These are phyloP conservation scores for Eumaeus atala DNA, from an alignment of 1,140 invertebrate genomes.

Conservation along the genomic window DNA sequence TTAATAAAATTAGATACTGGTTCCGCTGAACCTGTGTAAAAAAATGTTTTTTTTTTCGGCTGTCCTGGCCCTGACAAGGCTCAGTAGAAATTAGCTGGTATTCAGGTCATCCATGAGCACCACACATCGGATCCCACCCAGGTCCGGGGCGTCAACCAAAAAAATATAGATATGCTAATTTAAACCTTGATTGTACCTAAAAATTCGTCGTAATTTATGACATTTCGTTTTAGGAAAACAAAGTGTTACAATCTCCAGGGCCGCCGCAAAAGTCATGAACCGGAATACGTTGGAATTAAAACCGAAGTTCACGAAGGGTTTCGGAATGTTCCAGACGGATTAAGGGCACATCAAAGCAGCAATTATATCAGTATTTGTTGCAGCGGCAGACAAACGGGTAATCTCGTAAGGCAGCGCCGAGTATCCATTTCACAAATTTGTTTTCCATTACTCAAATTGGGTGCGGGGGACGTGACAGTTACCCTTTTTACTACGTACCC, in stretches of 20 bases:
- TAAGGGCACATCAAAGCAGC: constrained; percentile 15
- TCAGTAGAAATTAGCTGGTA: too few relatives aligned
- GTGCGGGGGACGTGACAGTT: constrained; percentile 20
- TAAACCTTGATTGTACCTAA: not conserved
- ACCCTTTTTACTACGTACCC: not conserved
- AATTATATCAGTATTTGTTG: constrained; percentile 1
- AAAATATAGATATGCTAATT: too few relatives aligned
- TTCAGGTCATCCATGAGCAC: too few relatives aligned
- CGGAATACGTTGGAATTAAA: not conserved
- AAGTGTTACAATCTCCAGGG: too few relatives aligned
- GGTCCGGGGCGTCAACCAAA: too few relatives aligned
- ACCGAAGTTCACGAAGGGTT: constrained; percentile 3
- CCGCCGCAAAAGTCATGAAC: too few relatives aligned
- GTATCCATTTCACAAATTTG: constrained; percentile 43
- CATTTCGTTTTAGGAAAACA: too few relatives aligned
- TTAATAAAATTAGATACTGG: too few relatives aligned
- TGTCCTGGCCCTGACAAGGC: too few relatives aligned
- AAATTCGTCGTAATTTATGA: not conserved
- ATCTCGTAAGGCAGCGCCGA: constrained; percentile 20
- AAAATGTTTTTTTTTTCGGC: too few relatives aligned
- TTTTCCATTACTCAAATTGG: constrained; percentile 48
- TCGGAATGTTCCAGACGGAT: constrained; percentile 13
- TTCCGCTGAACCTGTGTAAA: too few relatives aligned
- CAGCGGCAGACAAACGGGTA: constrained; percentile 26
- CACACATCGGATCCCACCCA: too few relatives aligned